Base-by-base conservation (phyloP, 2,113 vertebrate genomes). In the Zeus faber region DNA sequence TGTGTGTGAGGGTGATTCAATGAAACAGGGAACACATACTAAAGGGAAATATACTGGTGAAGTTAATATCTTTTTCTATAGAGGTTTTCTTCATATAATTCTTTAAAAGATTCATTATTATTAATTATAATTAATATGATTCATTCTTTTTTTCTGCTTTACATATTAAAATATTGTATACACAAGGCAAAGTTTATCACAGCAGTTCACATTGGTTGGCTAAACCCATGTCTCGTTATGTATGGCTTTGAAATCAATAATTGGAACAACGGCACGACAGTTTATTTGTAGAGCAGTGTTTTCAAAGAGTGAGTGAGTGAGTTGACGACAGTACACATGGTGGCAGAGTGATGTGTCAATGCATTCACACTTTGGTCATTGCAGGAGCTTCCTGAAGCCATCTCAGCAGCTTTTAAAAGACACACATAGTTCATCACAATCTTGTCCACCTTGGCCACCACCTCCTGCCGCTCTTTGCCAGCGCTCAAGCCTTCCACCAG, bases 221-320 rank as follows among this genome's bases (percentile, higher is more conserved):
- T 62, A 55, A 62, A 82, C 75, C 78, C 90, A 90, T 83, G 83
- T 87, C 88, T 82, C 87, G 58, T n/a, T 77, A 91, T 89, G 91
- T 97, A 98, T 98, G 95, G 95, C 96, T 98, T 97, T 91, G 87
- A 94, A 93, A 93, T 94, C 91, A 90, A 92, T 91, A 89, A 88
- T 89, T 89, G 91, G 89, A 44, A 9, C 16, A 43, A 91, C 89
- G 89, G 70, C 85, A 88, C 65, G 41, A 50, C 54, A 68, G 62
- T 61, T 93, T 87, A 93, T 81, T 93, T 92, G 82, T 92, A 88
- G 85, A 95, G 91, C 92, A 93, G 91, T 90, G 88, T 93, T 89
- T 91, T 91, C 87, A 96, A 92, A 91, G 93, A 94, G 91, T 89
- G 90, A 86, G 90, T 94, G 89, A 96, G 91, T 91, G 92, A 89